Conservation (phyloP, 2,113 vertebrate genomes). For the Ameiurus melas region DNA sequence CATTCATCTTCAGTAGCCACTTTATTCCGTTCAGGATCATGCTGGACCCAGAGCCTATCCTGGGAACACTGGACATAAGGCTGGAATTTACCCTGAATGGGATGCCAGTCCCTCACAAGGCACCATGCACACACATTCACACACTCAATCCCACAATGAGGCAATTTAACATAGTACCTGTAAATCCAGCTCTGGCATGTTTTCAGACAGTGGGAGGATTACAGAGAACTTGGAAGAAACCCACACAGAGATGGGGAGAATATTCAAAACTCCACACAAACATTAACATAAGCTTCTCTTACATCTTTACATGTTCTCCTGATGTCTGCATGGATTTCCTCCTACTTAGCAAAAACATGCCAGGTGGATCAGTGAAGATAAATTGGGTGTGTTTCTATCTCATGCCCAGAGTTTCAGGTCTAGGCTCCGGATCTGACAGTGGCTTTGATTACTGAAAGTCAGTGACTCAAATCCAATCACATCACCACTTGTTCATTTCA, state of each 20-base stretch:
- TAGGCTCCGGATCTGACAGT: background rate
- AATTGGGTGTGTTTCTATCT: background rate
- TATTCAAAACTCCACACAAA: background rate
- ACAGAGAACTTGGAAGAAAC: background rate
- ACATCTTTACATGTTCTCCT: background rate
- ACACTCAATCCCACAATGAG: background rate
- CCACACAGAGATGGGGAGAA: background rate
- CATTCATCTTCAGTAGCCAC: background rate
- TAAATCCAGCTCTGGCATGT: background rate
- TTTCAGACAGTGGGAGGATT: background rate
- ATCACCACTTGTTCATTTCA: background rate
- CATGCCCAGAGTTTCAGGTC: background rate
- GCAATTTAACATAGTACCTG: background rate
- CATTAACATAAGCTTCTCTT: background rate
- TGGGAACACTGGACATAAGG: background rate
- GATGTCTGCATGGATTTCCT: background rate
- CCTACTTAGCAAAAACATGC: background rate
- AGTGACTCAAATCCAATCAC: background rate
- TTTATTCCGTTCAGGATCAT: background rate
- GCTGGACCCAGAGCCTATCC: background rate
- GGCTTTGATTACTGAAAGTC: background rate
- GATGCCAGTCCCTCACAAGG: background rate
- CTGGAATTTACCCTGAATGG: background rate
- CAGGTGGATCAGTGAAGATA: background rate
- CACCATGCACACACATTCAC: background rate